phyloP scores from a whole-genome alignment of 1,140 invertebrate species.

The Mycetomoellerius zeteki region DNA sequence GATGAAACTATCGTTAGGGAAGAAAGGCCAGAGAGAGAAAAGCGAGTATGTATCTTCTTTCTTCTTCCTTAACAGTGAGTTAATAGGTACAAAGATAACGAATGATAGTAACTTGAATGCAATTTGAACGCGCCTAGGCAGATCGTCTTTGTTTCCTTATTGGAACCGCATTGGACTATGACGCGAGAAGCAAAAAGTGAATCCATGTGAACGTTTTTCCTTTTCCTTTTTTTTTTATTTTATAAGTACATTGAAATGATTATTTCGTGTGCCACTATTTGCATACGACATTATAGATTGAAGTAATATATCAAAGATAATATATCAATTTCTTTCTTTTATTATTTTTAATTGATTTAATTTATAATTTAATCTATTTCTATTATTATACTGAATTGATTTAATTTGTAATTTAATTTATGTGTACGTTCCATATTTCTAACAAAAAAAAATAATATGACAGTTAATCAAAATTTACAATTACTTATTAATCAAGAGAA shows the following conservation, averaged over 20 bases:
- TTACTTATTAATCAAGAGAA: background rate
- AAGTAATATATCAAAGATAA: background rate
- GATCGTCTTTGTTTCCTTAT: slow-evolving; percentile 32
- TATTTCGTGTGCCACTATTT: background rate
- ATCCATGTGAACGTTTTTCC: background rate
- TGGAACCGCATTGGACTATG: slow-evolving; percentile 16
- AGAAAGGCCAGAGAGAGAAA: slow-evolving; percentile 24
- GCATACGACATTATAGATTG: background rate
- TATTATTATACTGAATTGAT: no score
- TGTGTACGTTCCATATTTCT: background rate
- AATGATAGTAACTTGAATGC: background rate
- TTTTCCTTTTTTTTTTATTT: background rate
- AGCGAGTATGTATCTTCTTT: slow-evolving; percentile 8
- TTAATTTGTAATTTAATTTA: background rate
- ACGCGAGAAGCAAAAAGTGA: background rate
- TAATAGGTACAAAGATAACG: background rate
- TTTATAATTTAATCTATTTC: background rate
- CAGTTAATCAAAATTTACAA: background rate
- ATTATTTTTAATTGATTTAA: background rate
- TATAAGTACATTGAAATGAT: background rate
- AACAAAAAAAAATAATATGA: background rate
- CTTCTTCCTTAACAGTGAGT: slow-evolving; percentile 34
- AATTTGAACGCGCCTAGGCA: slow-evolving; percentile 19
- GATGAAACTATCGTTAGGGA: background rate
- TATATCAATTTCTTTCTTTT: background rate